A percentile compares a stretch with the other conserved stretches of the same genome.
These are phyloP conservation scores for Apodemia mormo DNA, from an alignment of 2,888 invertebrate genomes.

Conservation along the genomic window DNA sequence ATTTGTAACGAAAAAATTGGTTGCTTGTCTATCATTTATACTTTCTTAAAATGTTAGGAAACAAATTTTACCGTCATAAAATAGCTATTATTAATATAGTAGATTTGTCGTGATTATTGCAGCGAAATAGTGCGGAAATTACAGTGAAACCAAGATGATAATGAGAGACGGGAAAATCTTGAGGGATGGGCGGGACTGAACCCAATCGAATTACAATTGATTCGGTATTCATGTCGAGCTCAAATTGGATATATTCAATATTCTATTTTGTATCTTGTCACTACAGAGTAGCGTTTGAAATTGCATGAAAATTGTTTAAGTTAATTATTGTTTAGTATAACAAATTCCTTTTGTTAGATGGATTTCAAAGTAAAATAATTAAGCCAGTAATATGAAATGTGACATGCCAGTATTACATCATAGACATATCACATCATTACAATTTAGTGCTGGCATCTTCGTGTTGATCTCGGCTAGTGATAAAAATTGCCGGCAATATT, in stretches of 20 bases:
- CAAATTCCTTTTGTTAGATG: neutral
- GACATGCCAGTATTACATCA: neutral
- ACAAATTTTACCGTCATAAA: neutral
- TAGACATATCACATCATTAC: no score
- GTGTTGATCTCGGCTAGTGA: no score
- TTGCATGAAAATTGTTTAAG: neutral
- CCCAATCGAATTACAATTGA: constrained; percentile 15
- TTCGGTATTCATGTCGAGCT: constrained; percentile 15
- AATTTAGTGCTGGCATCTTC: no score
- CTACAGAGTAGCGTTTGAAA: neutral
- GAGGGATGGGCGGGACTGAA: constrained; percentile 5
- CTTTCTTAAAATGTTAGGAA: neutral
- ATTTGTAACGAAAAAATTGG: no score
- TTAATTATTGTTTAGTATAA: constrained; percentile 5
- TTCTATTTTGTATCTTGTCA: constrained; percentile 7
- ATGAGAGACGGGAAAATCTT: constrained; percentile 13
- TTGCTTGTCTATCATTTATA: no score
- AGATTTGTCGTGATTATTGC: neutral
- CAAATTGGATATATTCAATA: constrained; percentile 2
- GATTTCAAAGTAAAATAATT: neutral
- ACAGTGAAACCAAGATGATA: constrained; percentile 15
- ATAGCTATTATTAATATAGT: neutral
- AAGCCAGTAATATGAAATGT: no score
- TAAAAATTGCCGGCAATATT: no score
- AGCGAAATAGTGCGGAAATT: constrained; percentile 12